phyloP scores from a whole-genome alignment of 2,888 invertebrate genomes.

The Geotrupes spiniger region DNA sequence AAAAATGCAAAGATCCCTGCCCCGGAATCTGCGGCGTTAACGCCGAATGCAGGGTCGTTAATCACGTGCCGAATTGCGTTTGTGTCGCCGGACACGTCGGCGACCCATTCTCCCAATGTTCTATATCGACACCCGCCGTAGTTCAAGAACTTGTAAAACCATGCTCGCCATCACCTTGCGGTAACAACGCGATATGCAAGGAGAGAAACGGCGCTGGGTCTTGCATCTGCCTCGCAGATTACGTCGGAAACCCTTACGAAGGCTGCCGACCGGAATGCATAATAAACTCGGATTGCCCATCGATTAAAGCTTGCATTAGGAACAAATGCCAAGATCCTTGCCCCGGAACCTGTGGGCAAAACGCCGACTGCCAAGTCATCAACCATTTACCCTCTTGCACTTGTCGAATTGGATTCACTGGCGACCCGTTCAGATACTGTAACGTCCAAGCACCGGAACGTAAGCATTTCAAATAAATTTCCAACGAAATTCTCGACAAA shows the following conservation, averaged over 20 bases:
- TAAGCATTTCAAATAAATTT: constrained; percentile 33
- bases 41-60: constrained; percentile 62
- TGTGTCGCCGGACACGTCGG: constrained; percentile 59
- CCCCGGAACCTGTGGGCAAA: constrained; percentile 67
- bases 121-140: constrained; percentile 45
- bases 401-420: constrained; percentile 61
- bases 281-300: constrained; percentile 68
- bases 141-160: constrained; percentile 54
- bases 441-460: constrained; percentile 38
- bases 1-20: constrained; percentile 68
- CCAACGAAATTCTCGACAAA: no score
- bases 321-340: constrained; percentile 74
- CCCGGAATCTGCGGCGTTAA: constrained; percentile 60
- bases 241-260: constrained; percentile 69
- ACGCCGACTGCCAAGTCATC: constrained; percentile 72
- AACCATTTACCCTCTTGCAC: constrained; percentile 74
- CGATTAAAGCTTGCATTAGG: constrained; percentile 68
- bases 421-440: constrained; percentile 54
- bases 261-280: constrained; percentile 73
- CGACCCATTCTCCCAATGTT: constrained; percentile 59
- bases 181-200: constrained; percentile 62
- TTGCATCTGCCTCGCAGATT: constrained; percentile 64
- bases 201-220: constrained; percentile 61
- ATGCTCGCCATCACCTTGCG: constrained; percentile 66
- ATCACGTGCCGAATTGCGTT: constrained; percentile 65